phyloP scores from a whole-genome alignment of 1,140 invertebrate genomes.

The Cataglyphis hispanica region DNA sequence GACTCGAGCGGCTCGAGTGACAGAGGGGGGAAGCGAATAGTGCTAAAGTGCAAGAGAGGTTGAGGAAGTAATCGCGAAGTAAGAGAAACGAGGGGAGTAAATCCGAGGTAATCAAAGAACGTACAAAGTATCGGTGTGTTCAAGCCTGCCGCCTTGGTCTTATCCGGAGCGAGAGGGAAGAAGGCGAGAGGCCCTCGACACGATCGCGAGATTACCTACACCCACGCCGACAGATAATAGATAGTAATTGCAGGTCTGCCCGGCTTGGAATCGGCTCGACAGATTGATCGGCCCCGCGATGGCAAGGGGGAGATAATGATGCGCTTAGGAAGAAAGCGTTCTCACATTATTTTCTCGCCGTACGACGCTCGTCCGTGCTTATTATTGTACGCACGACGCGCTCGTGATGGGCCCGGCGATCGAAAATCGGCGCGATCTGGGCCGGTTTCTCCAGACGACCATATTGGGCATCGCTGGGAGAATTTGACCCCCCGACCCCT shows the following conservation, averaged over 20 bases:
- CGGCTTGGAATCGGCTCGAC: conserved; percentile 76
- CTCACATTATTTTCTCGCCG: conserved; percentile 78
- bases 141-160: conserved; percentile 40
- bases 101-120: conserved; percentile 63
- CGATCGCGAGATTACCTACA: conserved; percentile 79
- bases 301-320: conserved; percentile 73
- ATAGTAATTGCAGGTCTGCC: conserved; percentile 78
- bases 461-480: conserved; percentile 44
- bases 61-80: conserved; percentile 60
- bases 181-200: conserved; percentile 73
- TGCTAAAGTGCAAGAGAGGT: conserved; percentile 45
- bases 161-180: conserved; percentile 37
- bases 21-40: conserved; percentile 25
- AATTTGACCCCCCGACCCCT: conserved; percentile 57
- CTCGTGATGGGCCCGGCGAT: conserved; percentile 48
- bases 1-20: conserved; percentile 19
- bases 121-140: conserved; percentile 63
- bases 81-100: conserved; percentile 61
- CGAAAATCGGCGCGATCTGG: conserved; percentile 68
- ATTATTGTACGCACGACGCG: conserved; percentile 66
- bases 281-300: conserved; percentile 70
- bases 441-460: conserved; percentile 38
- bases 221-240: conserved; percentile 78
- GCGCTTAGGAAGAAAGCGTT: conserved; percentile 73
- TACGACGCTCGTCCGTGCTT: conserved; percentile 61